Evolutionary conservation across 2,888 invertebrate species (phyloP), one percentile per base, ranked within the genome.

Genomic region (Drosophila bunnanda): DNA sequence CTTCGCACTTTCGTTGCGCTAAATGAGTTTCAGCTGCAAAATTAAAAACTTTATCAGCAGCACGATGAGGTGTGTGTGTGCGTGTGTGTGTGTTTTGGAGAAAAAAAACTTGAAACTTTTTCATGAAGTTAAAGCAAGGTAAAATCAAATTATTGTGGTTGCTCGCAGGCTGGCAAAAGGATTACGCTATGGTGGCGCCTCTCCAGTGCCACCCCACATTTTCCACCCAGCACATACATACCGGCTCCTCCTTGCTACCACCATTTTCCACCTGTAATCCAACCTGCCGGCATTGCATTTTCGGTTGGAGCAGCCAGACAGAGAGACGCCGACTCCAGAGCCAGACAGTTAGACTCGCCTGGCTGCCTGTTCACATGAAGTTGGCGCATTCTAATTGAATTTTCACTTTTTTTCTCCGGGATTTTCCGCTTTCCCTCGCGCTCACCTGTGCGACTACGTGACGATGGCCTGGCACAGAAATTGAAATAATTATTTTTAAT

Each of bases 111-210:
- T 79, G 77, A 85, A 88, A 82, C 85, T 86, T 84, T 84, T 85
- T 88, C 79, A 85, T 86, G 88, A 88, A 86, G 85, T 88, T 86
- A 88, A 86, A 85, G 85, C 85, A 86, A 86, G 88, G 85, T 85
- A 88, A 86, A 86, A 86, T 86, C 85, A 86, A 86, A 86, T 86
- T 86, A 88, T 86, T 86, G 85, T 79, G 85, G 88, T 82, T 87
- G 71, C 69, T 72, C 54, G 73, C 76, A 76, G 69, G 69, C 80
- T 76, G 75, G 84, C 78, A 87, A 81, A 87, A 82, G 83, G 87
- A 82, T 82, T 82, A 82, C 82, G 73, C 79, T 79, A 61, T 62
- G 65, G 36, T 64, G 68, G 54, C 38, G 43, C 55, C 50, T 46
- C 56, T 7, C 46, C 34, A 22, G 22, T 8, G 17, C 22, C 22